Conservation (phyloP, 2,113 vertebrate genomes). For the Siphamia tubifer region DNA sequence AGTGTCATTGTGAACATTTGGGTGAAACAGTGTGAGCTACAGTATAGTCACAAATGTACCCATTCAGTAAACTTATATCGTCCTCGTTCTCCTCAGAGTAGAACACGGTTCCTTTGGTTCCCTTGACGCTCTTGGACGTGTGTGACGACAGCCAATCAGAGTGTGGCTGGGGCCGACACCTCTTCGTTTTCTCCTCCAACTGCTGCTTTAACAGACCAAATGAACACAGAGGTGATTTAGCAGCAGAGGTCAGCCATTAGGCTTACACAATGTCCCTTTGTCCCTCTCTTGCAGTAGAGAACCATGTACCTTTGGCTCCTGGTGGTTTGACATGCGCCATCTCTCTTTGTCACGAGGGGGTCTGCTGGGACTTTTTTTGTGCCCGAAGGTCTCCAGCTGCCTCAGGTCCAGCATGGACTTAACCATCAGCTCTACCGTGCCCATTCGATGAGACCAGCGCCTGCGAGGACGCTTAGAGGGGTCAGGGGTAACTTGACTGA, state of each 20-base stretch:
- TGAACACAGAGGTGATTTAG: neutral
- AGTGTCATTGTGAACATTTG: neutral
- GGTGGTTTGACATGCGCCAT: slow-evolving; percentile 50
- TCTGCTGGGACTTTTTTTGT: slow-evolving; percentile 20
- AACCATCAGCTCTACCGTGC: slow-evolving; percentile 86
- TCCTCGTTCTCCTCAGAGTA: slow-evolving; percentile 82
- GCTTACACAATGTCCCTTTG: neutral
- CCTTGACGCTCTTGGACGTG: slow-evolving; percentile 63
- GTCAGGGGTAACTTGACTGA: slow-evolving; percentile 55
- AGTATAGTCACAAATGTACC: slow-evolving; percentile 54
- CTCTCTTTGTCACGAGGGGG: slow-evolving; percentile 8
- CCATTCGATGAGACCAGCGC: slow-evolving; percentile 87
- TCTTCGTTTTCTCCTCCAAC: slow-evolving; percentile 40
- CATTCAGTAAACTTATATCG: slow-evolving; percentile 68
- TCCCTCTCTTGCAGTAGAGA: neutral
- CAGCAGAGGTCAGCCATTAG: neutral
- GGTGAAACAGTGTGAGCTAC: neutral
- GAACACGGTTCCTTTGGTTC: slow-evolving; percentile 79
- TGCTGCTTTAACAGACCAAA: slow-evolving; percentile 17
- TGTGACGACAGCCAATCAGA: slow-evolving; percentile 54
- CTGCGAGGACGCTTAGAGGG: slow-evolving; percentile 81
- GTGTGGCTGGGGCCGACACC: slow-evolving; percentile 14
- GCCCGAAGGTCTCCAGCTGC: slow-evolving; percentile 85
- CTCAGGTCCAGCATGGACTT: slow-evolving; percentile 95
- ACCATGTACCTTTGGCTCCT: slow-evolving; percentile 26